Evolutionary conservation across 2,888 invertebrate genomes (phyloP).

Genomic region (Prenolepis imparis): DNA sequence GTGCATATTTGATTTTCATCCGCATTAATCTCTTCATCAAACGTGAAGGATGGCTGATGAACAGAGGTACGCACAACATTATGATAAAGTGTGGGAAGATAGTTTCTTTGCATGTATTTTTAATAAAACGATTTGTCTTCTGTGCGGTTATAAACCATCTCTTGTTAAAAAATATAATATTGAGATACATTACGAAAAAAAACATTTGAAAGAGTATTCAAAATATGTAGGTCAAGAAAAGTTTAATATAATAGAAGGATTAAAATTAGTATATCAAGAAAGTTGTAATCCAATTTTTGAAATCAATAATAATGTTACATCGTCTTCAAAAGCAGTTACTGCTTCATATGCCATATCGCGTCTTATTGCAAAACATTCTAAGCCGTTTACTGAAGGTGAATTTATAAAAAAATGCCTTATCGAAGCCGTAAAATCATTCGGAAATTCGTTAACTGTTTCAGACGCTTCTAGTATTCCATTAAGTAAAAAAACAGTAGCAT

Average conservation of each 20-base stretch:
- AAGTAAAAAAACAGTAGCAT: not conserved
- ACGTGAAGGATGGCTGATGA: too few species aligned
- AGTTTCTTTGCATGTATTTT: not conserved
- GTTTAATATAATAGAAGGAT: not conserved
- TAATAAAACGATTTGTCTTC: not conserved
- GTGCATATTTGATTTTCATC: too few species aligned
- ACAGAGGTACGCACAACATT: too few species aligned
- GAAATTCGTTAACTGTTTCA: not conserved
- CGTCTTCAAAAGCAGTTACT: not conserved
- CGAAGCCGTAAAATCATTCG: not conserved
- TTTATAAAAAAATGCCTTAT: constrained; percentile 10
- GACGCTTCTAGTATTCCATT: constrained; percentile 7
- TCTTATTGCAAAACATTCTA: not conserved
- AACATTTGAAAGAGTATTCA: not conserved
- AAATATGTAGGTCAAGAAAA: not conserved
- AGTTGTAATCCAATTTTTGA: not conserved
- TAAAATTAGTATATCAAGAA: not conserved
- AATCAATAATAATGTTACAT: not conserved
- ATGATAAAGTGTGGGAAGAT: not conserved
- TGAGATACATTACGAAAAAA: not conserved
- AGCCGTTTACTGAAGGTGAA: not conserved
- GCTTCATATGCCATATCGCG: not conserved
- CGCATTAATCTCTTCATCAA: too few species aligned
- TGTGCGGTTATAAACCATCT: not conserved
- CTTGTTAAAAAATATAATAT: not conserved